Evolutionary conservation across 1,140 invertebrate species (phyloP), one percentile per base, ranked within the genome.

Genomic region (Anastrepha obliqua): DNA sequence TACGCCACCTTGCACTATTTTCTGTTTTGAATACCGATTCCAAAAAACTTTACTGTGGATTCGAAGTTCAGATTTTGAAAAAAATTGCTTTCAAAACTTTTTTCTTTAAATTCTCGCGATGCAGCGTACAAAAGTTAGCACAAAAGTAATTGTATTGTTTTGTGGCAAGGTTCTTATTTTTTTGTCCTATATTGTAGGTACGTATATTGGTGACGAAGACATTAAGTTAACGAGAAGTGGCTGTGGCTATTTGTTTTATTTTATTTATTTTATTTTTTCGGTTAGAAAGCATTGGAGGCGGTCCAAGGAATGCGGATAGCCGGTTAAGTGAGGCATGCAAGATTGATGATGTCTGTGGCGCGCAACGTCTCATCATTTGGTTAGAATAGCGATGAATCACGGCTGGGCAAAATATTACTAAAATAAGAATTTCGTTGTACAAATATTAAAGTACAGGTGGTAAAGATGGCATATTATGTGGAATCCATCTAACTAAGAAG

Each of bases 311-410:
- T 29, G 47, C 47, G 47, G 17, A 20, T 81, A 17, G 13, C 74
- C 29, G 74, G n/a, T 20, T 55, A 81, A 81, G n/a, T 81, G 74
- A 58, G 74, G 47, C 47, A 55, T 81, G 55, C 47, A 81, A 81
- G 74, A 81, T 81, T 81, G 74, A 81, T 81, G 74, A 81, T 81
- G 74, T 81, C 74, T 51, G 55, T 81, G 74, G 47, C 20, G 47
- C 47, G n/a, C 47, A 47, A 81, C 74, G 42, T 47, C 44, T n/a
- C 74, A 81, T 58, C 74, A 81, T 58, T 81, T 47, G 74, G 15
- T 81, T 3, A n/a, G 47, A 55, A 51, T 4, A 55, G 47, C n/a
- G 74, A 55, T 81, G 74, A 81, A 55, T 81, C 74, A 81, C 55
- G 74, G 44, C 13, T 29, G 7, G 20, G 47, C 20, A 29, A 42